A percentile compares a stretch with the other conserved stretches of the same genome.
phyloP scores from a whole-genome alignment of 2,888 invertebrate genomes.

The Andrena flavipes region DNA sequence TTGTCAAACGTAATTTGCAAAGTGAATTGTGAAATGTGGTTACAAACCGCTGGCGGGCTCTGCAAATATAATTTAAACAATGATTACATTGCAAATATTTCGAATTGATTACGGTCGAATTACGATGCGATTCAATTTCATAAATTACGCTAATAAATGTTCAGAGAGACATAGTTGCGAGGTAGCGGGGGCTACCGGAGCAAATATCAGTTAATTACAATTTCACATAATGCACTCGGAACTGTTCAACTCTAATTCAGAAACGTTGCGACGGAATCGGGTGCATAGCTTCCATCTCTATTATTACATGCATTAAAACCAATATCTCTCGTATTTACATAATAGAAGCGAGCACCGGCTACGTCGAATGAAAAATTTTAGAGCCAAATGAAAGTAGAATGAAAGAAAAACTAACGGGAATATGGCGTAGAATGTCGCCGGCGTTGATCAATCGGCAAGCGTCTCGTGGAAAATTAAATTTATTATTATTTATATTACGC shows the following conservation, averaged over 20 bases:
- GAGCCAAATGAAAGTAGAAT: not conserved
- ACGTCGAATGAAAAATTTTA: not conserved
- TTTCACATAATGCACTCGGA: conserved; percentile 53
- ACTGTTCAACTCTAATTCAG: conserved; percentile 48
- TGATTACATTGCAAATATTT: conserved; percentile 27
- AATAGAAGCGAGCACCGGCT: not conserved
- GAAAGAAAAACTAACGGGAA: not conserved
- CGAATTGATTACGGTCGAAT: conserved; percentile 19
- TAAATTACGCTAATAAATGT: conserved; percentile 43
- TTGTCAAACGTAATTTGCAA: not conserved
- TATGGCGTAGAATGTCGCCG: conserved; percentile 6
- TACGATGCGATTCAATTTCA: conserved; percentile 40
- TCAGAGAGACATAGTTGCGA: not conserved
- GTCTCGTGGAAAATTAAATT: conserved; percentile 29
- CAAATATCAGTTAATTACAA: conserved; percentile 56
- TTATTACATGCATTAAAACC: conserved; percentile 36
- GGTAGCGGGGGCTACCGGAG: not conserved
- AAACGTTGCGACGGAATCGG: conserved; percentile 10
- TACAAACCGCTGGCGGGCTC: not conserved
- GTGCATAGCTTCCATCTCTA: conserved; percentile 25
- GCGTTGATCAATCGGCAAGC: conserved; percentile 31
- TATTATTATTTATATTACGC: not conserved
- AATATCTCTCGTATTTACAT: conserved; percentile 11
- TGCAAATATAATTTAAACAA: conserved; percentile 37
- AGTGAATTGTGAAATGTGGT: conserved; percentile 7